Conservation (phyloP, 2,888 invertebrate genomes). For the Zhuqinia jingwanae region DNA sequence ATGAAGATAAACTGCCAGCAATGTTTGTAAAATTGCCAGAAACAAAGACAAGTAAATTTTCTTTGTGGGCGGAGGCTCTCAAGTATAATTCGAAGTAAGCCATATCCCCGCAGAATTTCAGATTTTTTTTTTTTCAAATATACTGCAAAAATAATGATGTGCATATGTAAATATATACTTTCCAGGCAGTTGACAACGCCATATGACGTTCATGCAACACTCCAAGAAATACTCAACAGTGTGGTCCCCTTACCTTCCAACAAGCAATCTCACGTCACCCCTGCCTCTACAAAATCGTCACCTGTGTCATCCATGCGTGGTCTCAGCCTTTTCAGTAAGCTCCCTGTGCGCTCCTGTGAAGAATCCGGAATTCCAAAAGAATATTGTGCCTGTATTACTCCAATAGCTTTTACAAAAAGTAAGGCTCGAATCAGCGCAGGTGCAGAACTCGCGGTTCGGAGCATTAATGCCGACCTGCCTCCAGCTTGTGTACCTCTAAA, state of each 20-base stretch:
- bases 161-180: neutral
- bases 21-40: slow-evolving; percentile 72
- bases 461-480: slow-evolving; percentile 68
- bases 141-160: neutral
- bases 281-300: slow-evolving; percentile 10
- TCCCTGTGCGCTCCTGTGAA: slow-evolving; percentile 64
- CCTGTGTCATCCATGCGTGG: slow-evolving; percentile 24
- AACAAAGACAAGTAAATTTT: slow-evolving; percentile 17
- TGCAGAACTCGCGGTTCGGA: slow-evolving; percentile 46
- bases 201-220: slow-evolving; percentile 73
- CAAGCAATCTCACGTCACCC: neutral
- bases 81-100: slow-evolving; percentile 71
- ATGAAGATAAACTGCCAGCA: slow-evolving; percentile 81
- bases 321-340: slow-evolving; percentile 57
- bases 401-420: slow-evolving; percentile 61
- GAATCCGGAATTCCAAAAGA: slow-evolving; percentile 68
- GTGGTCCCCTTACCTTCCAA: neutral
- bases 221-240: slow-evolving; percentile 54
- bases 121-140: too few relatives aligned
- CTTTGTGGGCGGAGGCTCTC: slow-evolving; percentile 60
- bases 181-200: slow-evolving; percentile 70
- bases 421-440: slow-evolving; percentile 42
- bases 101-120: too few relatives aligned
- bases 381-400: slow-evolving; percentile 71
- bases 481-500: slow-evolving; percentile 49